These are phyloP conservation scores for Promerops cafer DNA, from an alignment of 2,113 vertebrate genomes.

Conservation along the genomic window DNA sequence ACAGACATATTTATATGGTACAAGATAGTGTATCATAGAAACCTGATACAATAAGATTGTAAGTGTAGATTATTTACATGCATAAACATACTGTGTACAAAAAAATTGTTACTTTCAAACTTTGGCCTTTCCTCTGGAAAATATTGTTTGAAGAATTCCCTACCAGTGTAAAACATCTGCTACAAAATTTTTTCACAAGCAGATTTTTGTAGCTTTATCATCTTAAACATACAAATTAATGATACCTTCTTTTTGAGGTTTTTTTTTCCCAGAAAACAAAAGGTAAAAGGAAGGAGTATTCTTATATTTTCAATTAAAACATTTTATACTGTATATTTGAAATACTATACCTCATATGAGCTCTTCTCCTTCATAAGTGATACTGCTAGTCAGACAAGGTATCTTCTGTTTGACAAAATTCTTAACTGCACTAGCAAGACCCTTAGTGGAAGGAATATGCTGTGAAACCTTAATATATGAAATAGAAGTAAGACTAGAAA, in stretches of 20 bases:
- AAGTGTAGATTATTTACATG: not conserved
- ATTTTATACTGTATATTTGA: not conserved
- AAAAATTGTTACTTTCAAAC: not conserved
- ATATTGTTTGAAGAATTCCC: not conserved
- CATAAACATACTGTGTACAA: not conserved
- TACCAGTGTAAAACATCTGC: not conserved
- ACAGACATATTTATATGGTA: not conserved
- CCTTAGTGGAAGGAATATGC: not conserved
- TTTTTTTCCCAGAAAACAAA: not conserved
- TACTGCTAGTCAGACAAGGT: not conserved
- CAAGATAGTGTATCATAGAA: not conserved
- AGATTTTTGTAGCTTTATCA: not conserved
- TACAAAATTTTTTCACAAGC: not conserved
- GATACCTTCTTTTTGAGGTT: not conserved
- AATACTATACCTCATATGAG: not conserved
- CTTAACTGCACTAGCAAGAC: not conserved
- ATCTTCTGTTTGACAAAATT: not conserved
- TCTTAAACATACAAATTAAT: not conserved
- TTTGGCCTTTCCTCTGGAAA: not conserved
- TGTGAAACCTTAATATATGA: not conserved
- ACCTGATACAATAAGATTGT: not conserved
- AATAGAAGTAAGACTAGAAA: not conserved
- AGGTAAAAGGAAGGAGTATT: rapidly evolving
- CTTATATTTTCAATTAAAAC: not conserved
- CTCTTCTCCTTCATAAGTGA: not conserved